phyloP scores from a whole-genome alignment of 1,140 invertebrate species.

The Drosophila cardini region DNA sequence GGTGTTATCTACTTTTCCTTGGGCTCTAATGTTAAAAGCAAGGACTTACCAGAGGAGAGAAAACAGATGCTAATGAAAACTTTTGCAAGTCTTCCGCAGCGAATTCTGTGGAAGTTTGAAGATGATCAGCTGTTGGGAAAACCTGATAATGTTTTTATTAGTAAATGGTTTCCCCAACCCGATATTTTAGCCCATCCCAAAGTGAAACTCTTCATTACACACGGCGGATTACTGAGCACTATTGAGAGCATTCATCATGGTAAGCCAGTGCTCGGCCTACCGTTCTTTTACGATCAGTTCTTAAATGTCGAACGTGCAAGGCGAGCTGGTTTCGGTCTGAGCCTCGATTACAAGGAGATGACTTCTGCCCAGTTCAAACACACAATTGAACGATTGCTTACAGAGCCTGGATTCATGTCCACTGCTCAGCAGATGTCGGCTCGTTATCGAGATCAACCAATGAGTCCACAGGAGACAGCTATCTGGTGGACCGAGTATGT shows the following conservation, averaged over 20 bases:
- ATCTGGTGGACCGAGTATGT: constrained; percentile 91
- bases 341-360: constrained; percentile 80
- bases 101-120: constrained; percentile 90
- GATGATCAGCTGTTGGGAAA: constrained; percentile 85
- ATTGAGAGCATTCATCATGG: constrained; percentile 90
- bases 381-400: constrained; percentile 77
- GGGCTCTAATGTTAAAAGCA: constrained; percentile 87
- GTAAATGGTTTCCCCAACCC: constrained; percentile 90
- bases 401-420: constrained; percentile 74
- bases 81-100: constrained; percentile 86
- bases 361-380: constrained; percentile 69
- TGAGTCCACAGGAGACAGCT: constrained; percentile 87
- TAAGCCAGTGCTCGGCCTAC: constrained; percentile 90
- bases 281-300: constrained; percentile 88
- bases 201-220: constrained; percentile 89
- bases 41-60: constrained; percentile 85
- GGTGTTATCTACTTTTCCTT: constrained; percentile 88
- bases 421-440: constrained; percentile 86
- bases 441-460: constrained; percentile 87
- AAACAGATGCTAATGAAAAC: constrained; percentile 86
- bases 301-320: constrained; percentile 86
- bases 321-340: constrained; percentile 85
- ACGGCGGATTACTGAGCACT: constrained; percentile 90
- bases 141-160: constrained; percentile 87
- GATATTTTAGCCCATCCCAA: constrained; percentile 89